These are phyloP conservation scores for Aspidoscelis tigris DNA, from an alignment of 2,113 vertebrate species.

Conservation along the genomic window DNA sequence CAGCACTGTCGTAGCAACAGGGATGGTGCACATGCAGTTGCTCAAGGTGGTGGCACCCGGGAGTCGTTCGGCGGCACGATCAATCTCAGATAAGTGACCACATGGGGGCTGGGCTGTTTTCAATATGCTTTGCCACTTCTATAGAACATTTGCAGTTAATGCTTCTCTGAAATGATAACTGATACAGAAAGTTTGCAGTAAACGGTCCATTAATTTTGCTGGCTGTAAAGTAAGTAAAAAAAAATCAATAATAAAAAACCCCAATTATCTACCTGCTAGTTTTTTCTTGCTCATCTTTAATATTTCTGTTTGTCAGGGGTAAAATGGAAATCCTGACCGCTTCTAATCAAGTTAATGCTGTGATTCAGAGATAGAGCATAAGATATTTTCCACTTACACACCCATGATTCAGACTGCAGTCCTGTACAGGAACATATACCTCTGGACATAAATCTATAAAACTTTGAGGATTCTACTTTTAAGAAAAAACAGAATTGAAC, in stretches of 20 bases:
- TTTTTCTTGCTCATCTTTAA: neutral
- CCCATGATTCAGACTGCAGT: neutral
- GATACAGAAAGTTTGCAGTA: neutral
- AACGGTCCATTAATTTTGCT: neutral
- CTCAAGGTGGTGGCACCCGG: no score
- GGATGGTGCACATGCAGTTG: no score
- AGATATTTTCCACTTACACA: neutral
- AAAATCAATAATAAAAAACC: no score
- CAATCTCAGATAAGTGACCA: no score
- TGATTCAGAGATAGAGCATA: neutral
- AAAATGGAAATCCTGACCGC: neutral
- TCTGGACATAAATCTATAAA: neutral
- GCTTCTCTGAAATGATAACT: neutral
- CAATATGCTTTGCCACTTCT: no score
- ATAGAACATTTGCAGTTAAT: neutral
- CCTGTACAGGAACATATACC: neutral
- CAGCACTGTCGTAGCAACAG: no score
- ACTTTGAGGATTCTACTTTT: neutral
- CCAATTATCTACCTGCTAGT: neutral
- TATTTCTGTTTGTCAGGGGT: slow-evolving; percentile 1
- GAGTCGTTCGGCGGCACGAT: no score
- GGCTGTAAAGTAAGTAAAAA: neutral
- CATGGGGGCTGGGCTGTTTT: neutral
- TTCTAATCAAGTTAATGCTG: neutral
- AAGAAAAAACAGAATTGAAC: neutral